Base-by-base conservation (phyloP, 2,113 vertebrate species). In the Cichladusa arquata region DNA sequence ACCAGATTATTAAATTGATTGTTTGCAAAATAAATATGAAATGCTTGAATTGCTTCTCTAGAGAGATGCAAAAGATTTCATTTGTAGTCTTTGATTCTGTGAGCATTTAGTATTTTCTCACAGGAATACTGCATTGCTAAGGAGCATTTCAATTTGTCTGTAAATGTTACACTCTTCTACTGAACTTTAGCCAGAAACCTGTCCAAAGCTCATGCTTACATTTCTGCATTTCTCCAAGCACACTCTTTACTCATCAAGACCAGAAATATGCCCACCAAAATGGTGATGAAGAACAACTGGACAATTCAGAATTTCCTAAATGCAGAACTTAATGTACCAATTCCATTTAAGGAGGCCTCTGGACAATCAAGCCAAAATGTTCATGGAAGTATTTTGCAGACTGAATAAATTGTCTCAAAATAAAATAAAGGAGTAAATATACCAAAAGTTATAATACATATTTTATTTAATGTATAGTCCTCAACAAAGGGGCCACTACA, bases 331-430 rank as follows among this genome's bases (percentile, higher is more conserved):
- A 93, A 93, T 36, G 81, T 87, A 85, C 66, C 90, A 87, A 58
- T 31, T 84, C 60, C 84, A 94, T 90, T 95, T 88, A 95, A 93
- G 78, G 44, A 86, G 47, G 81, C 60, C 86, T 94, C 83, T 76
- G 67, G 90, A 90, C 58, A 71, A 71, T 67, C 77, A 92, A 77
- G 67, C 44, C 71, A 95, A 89, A 95, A 86, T 69, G 85, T 91
- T 81, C 66, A 96, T 83, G 47, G 56, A 95, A 93, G 48, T 44
- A 89, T 92, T 95, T 47, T 91, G 62, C 83, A 94, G 77, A 94
- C 54, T 89, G 64, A 96, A 93, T 92, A 92, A 95, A 92, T 71
- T 8, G 8, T 82, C 66, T 93, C 44, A 87, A 92, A 94, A 85
- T 86, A 81, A 94, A 97, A 88, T 26, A 94, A 88, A 94, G 54